These are phyloP conservation scores for Enteromius thamalakanensis DNA, from an alignment of 2,797 vertebrate genomes.

Conservation along the genomic window DNA sequence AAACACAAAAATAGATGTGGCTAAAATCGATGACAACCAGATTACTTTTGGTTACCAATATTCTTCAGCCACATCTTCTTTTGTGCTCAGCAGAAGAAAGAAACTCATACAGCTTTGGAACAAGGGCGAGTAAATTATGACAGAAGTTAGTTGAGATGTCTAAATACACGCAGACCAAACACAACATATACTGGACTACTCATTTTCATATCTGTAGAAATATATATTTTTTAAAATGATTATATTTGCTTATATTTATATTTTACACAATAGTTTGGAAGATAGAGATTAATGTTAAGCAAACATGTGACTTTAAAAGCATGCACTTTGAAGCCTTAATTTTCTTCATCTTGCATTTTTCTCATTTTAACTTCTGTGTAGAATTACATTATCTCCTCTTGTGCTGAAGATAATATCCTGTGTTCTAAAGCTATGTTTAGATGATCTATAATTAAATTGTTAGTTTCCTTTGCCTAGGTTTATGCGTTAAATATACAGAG, in stretches of 20 bases:
- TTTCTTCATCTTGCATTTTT: not conserved
- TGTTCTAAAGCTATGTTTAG: not conserved
- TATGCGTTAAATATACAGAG: not conserved
- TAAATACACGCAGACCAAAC: not conserved
- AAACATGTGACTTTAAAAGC: not conserved
- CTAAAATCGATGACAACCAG: not conserved
- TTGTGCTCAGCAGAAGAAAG: not conserved
- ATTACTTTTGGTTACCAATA: not conserved
- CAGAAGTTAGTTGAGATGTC: not conserved
- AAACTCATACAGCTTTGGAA: not conserved
- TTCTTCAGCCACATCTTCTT: not conserved
- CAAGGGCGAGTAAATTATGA: not conserved
- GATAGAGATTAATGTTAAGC: not conserved
- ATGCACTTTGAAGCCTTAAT: not conserved
- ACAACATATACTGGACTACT: not conserved
- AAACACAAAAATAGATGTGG: not conserved
- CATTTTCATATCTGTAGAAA: not conserved
- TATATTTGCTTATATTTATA: not conserved
- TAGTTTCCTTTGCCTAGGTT: not conserved
- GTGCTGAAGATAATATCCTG: not conserved
- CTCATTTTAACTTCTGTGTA: not conserved
- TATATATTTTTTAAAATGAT: too few relatives aligned
- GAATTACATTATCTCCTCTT: not conserved
- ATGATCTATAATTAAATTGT: not conserved
- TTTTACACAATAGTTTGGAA: not conserved